These are phyloP conservation scores for Tuberolachnus salignus DNA, from an alignment of 2,888 invertebrate species.

Conservation along the genomic window DNA sequence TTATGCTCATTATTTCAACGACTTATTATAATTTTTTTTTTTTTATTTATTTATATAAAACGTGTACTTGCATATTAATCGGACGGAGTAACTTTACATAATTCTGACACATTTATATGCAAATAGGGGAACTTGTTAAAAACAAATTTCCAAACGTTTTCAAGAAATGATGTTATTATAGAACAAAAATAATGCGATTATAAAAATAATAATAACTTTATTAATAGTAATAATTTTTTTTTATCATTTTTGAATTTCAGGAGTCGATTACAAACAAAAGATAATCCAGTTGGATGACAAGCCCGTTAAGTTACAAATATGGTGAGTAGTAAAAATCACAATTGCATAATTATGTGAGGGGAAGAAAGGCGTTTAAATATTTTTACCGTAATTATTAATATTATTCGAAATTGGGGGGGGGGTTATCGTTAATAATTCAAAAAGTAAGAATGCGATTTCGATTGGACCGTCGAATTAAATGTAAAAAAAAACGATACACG, in stretches of 20 bases:
- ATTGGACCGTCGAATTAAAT: too few species aligned
- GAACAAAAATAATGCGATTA: not conserved
- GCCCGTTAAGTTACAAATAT: slow-evolving; percentile 81
- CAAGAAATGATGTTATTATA: not conserved
- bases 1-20: too few species aligned
- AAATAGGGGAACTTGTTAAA: not conserved
- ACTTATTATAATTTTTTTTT: too few species aligned
- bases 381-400: too few species aligned
- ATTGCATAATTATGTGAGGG: too few species aligned
- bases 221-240: not conserved
- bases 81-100: not conserved
- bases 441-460: too few species aligned
- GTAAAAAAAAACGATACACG: too few species aligned
- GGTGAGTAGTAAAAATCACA: slow-evolving; percentile 63
- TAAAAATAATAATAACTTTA: not conserved
- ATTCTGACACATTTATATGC: not conserved
- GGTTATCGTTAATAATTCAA: too few species aligned
- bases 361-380: too few species aligned
- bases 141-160: not conserved
- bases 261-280: slow-evolving; percentile 89
- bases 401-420: too few species aligned
- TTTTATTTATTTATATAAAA: not conserved
- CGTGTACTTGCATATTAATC: not conserved
- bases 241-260: slow-evolving; percentile 65
- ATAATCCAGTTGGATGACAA: slow-evolving; percentile 85